A percentile compares a stretch with the other conserved stretches of the same genome.
Evolutionary conservation across 2,797 vertebrate species (phyloP).

Genomic region (Sebastes trivittatus): DNA sequence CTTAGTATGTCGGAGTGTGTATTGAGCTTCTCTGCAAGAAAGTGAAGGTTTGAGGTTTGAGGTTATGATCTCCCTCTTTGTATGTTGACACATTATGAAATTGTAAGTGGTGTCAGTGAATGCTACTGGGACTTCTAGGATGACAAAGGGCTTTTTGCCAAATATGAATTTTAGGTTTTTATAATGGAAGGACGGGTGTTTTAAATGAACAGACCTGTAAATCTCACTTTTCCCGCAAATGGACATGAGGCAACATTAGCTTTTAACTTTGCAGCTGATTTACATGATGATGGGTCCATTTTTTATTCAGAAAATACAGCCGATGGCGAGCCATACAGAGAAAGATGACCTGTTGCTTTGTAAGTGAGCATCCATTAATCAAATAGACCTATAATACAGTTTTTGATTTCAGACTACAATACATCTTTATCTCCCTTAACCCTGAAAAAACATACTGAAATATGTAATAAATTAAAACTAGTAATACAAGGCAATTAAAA

Average conservation of each 20-base stretch:
- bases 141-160: conserved; percentile 13
- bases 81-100: conserved; percentile 4
- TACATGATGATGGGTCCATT: conserved; percentile 45
- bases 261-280: conserved; percentile 52
- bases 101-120: conserved; percentile 8
- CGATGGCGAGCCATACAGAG: conserved; percentile 28
- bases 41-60: background rate
- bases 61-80: background rate
- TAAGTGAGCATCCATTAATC: conserved; percentile 53
- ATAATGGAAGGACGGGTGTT: conserved; percentile 20
- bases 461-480: background rate
- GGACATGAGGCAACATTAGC: conserved; percentile 52
- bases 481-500: background rate
- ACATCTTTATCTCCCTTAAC: background rate
- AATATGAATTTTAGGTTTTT: conserved; percentile 22
- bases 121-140: background rate
- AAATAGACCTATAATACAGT: conserved; percentile 24
- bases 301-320: conserved; percentile 44
- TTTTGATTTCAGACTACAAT: conserved; percentile 20
- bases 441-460: background rate
- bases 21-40: background rate
- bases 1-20: background rate
- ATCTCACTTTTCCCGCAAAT: conserved; percentile 34
- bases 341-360: conserved; percentile 43
- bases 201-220: conserved; percentile 28